These are phyloP conservation scores for Craterocephalus amniculus DNA, from an alignment of 2,797 vertebrate species.

Conservation along the genomic window DNA sequence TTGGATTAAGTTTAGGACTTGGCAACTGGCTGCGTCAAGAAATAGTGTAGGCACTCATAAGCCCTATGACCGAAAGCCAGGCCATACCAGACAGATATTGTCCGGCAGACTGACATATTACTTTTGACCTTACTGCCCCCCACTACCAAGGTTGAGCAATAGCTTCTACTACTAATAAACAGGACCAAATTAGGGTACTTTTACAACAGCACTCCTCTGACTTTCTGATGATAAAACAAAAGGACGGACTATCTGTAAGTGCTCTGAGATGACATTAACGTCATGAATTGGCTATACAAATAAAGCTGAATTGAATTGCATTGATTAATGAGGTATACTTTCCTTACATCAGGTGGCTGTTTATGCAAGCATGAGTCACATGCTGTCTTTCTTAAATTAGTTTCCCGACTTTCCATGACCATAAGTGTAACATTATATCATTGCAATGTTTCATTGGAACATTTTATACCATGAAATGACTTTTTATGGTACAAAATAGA, in stretches of 20 bases:
- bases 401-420: not conserved
- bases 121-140: conserved; percentile 38
- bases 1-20: conserved; percentile 50
- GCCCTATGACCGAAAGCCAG: conserved; percentile 30
- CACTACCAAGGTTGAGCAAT: conserved; percentile 29
- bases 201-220: not conserved
- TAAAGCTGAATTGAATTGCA: too few relatives aligned
- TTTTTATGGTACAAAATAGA: not conserved
- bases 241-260: not conserved
- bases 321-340: not conserved
- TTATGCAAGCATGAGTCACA: not conserved
- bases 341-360: not conserved
- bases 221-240: not conserved
- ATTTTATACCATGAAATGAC: not conserved
- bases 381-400: not conserved
- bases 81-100: conserved; percentile 25
- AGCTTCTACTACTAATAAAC: conserved; percentile 14
- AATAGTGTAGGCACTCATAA: conserved; percentile 56
- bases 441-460: not conserved
- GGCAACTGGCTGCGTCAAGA: conserved; percentile 43
- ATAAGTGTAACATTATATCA: not conserved
- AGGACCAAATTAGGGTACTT: not conserved
- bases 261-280: too few relatives aligned
- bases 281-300: too few relatives aligned
- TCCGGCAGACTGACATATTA: conserved; percentile 25